phyloP scores from a whole-genome alignment of 2,113 vertebrate genomes.

The Mesoclemmys tuberculata region DNA sequence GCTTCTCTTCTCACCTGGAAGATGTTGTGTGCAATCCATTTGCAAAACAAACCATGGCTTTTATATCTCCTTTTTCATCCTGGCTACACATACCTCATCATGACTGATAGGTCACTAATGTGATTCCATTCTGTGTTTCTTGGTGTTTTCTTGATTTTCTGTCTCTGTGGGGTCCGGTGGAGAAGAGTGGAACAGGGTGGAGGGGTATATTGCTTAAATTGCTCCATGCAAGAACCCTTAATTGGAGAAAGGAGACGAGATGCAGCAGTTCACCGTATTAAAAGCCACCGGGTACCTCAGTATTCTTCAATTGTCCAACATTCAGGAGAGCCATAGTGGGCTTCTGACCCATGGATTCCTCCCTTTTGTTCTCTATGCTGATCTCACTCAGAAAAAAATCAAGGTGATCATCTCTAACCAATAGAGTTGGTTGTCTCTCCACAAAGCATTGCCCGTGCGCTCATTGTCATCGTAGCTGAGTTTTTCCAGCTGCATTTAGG shows the following conservation, averaged over 20 bases:
- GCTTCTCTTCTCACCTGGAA: conserved; percentile 21
- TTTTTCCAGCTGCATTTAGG: conserved; percentile 30
- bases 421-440: not conserved
- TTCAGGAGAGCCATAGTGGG: not conserved
- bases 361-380: not conserved
- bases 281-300: conserved; percentile 29
- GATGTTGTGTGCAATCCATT: conserved; percentile 36
- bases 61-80: conserved; percentile 66
- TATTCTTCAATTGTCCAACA: not conserved
- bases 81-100: conserved; percentile 40
- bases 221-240: conserved; percentile 47
- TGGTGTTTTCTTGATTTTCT: not conserved
- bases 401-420: not conserved
- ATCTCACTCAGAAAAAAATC: not conserved
- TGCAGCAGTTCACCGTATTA: not conserved
- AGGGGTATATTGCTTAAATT: conserved; percentile 12
- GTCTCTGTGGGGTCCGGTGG: not conserved
- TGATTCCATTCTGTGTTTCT: conserved; percentile 5
- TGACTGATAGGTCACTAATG: conserved; percentile 25
- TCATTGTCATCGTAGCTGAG: not conserved
- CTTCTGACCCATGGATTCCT: not conserved
- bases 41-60: conserved; percentile 47
- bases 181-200: conserved; percentile 16
- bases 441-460: not conserved
- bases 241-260: conserved; percentile 20